Evolutionary conservation across 2,797 vertebrate species (phyloP).

Genomic region (Rousettus madagascariensis): DNA sequence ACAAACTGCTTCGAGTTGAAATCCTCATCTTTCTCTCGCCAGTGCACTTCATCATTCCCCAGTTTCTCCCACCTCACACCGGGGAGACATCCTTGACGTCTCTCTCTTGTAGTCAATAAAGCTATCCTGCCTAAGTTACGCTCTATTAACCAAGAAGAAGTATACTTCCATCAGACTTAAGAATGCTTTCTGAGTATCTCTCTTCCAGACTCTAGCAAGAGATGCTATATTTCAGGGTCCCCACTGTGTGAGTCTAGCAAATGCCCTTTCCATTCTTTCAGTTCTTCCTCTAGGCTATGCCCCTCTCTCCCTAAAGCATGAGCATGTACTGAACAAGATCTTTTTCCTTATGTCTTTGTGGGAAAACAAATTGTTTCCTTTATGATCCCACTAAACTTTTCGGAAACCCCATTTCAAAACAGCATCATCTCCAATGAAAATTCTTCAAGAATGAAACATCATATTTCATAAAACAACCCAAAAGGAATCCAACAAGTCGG

Average conservation of each 20-base stretch:
- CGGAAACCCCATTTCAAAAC: not conserved
- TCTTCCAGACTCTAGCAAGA: fast-evolving
- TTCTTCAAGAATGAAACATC: not conserved
- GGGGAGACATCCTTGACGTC: not conserved
- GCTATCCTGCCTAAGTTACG: not conserved
- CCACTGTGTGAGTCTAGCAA: not conserved
- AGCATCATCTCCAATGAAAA: not conserved
- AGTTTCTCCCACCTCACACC: not conserved
- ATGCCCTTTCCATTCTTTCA: not conserved
- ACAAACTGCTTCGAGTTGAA: not conserved
- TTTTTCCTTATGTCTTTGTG: not conserved
- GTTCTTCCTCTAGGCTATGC: not conserved
- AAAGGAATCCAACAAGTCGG: not conserved
- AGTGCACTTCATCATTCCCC: not conserved
- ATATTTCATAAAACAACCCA: not conserved
- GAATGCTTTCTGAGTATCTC: fast-evolving
- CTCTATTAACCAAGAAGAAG: not conserved
- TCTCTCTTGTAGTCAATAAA: not conserved
- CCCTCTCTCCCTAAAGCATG: not conserved
- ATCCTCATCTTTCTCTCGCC: not conserved
- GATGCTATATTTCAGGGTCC: fast-evolving
- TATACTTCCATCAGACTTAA: fast-evolving
- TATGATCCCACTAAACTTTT: not conserved
- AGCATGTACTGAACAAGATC: not conserved
- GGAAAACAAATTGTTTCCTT: not conserved